A percentile compares a stretch with the other conserved stretches of the same genome.
These are phyloP conservation scores for Limenitis camilla DNA, from an alignment of 2,888 invertebrate genomes.

Conservation along the genomic window DNA sequence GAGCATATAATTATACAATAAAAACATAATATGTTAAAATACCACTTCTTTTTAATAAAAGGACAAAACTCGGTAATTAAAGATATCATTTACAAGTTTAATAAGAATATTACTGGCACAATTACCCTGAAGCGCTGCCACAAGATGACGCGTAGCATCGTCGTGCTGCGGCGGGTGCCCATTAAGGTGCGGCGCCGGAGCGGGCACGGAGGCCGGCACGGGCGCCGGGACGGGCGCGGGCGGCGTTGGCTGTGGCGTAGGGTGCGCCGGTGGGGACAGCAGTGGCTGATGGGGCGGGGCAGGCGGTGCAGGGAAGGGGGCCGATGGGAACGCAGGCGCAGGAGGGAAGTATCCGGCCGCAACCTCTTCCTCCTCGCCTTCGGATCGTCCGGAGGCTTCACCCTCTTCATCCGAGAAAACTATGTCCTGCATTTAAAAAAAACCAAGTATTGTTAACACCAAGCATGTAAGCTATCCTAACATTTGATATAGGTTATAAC, in stretches of 20 bases:
- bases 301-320: constrained; percentile 51
- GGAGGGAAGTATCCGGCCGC: constrained; percentile 40
- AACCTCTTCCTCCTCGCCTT: constrained; percentile 77
- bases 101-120: background rate
- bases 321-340: constrained; percentile 39
- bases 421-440: constrained; percentile 52
- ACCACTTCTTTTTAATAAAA: no score
- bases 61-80: no score
- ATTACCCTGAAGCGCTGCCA: constrained; percentile 43
- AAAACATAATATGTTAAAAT: no score
- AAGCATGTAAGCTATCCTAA: background rate
- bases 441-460: background rate
- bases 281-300: constrained; percentile 42
- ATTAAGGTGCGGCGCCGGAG: constrained; percentile 34
- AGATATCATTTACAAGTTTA: no score
- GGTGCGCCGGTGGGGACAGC: constrained; percentile 37
- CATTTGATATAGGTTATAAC: background rate
- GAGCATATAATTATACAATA: no score
- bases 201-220: constrained; percentile 34
- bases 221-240: constrained; percentile 23
- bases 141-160: constrained; percentile 36
- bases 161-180: constrained; percentile 34
- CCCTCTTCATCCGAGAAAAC: constrained; percentile 77
- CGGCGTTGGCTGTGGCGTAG: constrained; percentile 35
- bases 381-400: constrained; percentile 71